A percentile compares a stretch with the other conserved stretches of the same genome.
Conservation (phyloP, 2,797 vertebrate species). For the Philypnodon macrostomus region DNA sequence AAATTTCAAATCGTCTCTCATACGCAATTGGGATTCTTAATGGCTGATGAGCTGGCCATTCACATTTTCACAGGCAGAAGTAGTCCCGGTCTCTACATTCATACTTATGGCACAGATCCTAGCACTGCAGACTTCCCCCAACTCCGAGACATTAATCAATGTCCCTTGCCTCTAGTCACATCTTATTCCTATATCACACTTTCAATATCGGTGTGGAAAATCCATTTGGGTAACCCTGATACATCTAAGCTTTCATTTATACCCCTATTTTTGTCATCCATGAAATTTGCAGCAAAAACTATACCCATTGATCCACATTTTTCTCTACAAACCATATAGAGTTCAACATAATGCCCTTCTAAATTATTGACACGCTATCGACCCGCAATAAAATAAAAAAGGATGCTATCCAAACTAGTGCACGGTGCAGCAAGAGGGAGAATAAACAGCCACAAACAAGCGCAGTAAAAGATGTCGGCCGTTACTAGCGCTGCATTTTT, state of each 20-base stretch:
- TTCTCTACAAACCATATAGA: background rate
- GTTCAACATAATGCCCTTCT: slow-evolving; percentile 2
- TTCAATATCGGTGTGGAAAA: slow-evolving; percentile 25
- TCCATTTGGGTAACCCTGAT: slow-evolving; percentile 3
- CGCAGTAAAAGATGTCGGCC: slow-evolving; percentile 24
- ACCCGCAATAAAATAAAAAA: slow-evolving; percentile 12
- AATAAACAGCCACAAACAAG: slow-evolving; percentile 15
- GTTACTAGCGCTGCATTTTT: slow-evolving; percentile 42
- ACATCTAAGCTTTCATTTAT: background rate
- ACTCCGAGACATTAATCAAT: slow-evolving; percentile 50
- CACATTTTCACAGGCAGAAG: slow-evolving; percentile 14
- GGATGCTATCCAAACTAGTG: slow-evolving; percentile 8
- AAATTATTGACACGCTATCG: slow-evolving; percentile 3
- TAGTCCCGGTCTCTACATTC: slow-evolving; percentile 23
- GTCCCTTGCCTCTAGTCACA: slow-evolving; percentile 21
- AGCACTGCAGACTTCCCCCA: slow-evolving; percentile 39
- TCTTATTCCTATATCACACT: slow-evolving; percentile 21
- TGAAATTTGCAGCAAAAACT: slow-evolving; percentile 5
- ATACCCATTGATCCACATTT: slow-evolving; percentile 6
- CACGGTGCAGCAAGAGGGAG: slow-evolving; percentile 14
- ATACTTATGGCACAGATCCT: slow-evolving; percentile 25
- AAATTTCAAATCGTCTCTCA: slow-evolving; percentile 15
- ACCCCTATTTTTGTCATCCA: slow-evolving; percentile 1
- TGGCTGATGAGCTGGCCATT: slow-evolving; percentile 24
- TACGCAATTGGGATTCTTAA: slow-evolving; percentile 11